Evolutionary conservation across 2,797 vertebrate genomes (phyloP).

Genomic region (Serranus cabrilla): DNA sequence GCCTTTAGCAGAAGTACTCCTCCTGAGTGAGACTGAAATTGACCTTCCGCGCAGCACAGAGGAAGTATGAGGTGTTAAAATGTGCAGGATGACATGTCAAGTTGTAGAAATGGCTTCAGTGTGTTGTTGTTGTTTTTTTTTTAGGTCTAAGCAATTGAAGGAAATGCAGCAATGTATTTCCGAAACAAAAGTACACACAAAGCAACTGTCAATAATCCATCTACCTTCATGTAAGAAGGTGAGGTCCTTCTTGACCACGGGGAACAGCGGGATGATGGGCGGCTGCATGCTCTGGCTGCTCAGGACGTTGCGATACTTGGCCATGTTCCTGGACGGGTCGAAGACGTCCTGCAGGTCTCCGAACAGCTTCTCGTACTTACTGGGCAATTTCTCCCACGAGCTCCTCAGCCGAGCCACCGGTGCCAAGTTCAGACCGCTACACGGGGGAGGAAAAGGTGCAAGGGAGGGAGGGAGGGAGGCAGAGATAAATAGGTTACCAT

Average conservation of each 20-base stretch:
- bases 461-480: not conserved
- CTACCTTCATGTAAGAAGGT: conserved; percentile 98
- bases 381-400: conserved; percentile 97
- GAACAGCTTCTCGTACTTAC: conserved; percentile 97
- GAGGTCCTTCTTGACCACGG: conserved; percentile 98
- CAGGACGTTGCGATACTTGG: conserved; percentile 97
- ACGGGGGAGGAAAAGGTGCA: conserved; percentile 35
- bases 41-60: conserved; percentile 24
- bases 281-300: conserved; percentile 98
- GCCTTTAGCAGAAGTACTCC: conserved; percentile 63
- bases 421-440: conserved; percentile 94
- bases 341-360: conserved; percentile 97
- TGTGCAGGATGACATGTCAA: conserved; percentile 10
- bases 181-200: not conserved
- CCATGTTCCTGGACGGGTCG: conserved; percentile 98
- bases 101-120: not conserved
- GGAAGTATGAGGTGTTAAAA: conserved; percentile 25
- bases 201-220: not conserved
- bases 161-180: not conserved
- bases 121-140: not conserved
- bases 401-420: conserved; percentile 93
- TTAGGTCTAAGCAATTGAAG: not conserved
- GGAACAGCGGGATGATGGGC: conserved; percentile 97
- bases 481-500: not conserved
- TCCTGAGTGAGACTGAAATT: conserved; percentile 33